Conservation (phyloP, 2,113 vertebrate genomes). For the Edolisoma coerulescens region DNA sequence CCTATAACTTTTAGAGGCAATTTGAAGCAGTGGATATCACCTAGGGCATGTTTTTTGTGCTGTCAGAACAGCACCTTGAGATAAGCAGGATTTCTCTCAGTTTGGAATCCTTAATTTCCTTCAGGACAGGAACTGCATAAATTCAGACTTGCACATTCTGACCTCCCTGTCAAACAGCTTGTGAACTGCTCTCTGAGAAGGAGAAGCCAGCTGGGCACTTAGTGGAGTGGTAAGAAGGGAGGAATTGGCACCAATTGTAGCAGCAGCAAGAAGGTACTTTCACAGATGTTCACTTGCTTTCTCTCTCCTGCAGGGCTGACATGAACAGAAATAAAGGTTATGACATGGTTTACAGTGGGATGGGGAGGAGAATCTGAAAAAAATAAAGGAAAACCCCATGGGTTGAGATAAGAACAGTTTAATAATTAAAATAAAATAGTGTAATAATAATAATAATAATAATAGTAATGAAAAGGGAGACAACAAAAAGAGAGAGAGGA, state of each 20-base stretch:
- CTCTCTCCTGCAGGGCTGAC: not conserved
- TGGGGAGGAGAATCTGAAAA: not conserved
- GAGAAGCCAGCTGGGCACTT: not conserved
- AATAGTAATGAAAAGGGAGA: not conserved
- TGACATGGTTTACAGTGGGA: not conserved
- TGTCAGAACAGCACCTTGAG: constrained; percentile 21
- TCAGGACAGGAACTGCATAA: constrained; percentile 3
- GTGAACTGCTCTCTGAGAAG: not conserved
- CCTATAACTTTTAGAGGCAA: constrained; percentile 32
- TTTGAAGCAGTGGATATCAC: constrained; percentile 1
- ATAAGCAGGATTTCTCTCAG: not conserved
- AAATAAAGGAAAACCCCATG: not conserved
- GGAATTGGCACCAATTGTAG: not conserved
- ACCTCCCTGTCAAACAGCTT: not conserved
- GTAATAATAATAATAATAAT: not conserved
- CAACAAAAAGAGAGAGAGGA: not conserved
- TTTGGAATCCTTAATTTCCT: constrained; percentile 40
- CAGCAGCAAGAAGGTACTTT: not conserved
- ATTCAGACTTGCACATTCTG: not conserved
- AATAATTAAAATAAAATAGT: not conserved
- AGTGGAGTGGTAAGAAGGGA: not conserved
- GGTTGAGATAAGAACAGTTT: not conserved
- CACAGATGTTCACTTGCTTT: not conserved
- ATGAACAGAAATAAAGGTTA: not conserved
- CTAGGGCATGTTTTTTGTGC: not conserved